These are phyloP conservation scores for Pseudoatta argentina DNA, from an alignment of 1,140 invertebrate genomes.

Conservation along the genomic window DNA sequence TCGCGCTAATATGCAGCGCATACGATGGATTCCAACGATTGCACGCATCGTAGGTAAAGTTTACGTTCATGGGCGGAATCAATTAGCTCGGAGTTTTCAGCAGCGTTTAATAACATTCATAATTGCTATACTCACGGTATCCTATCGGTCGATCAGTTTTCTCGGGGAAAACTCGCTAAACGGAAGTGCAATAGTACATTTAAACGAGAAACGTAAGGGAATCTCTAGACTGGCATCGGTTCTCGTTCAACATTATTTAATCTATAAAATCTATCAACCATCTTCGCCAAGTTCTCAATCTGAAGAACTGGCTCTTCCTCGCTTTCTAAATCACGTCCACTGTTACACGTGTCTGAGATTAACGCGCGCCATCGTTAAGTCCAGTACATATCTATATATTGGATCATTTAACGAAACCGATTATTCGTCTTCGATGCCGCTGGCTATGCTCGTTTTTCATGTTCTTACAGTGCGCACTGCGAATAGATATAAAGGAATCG, in stretches of 20 bases:
- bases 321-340: constrained; percentile 63
- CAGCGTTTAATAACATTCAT: constrained; percentile 49
- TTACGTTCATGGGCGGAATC: constrained; percentile 55
- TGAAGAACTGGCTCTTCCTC: constrained; percentile 39
- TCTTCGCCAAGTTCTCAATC: not conserved
- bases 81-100: constrained; percentile 50
- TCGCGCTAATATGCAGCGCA: constrained; percentile 27
- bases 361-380: constrained; percentile 23
- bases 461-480: constrained; percentile 13
- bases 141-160: constrained; percentile 55
- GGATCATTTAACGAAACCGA: constrained; percentile 36
- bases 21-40: constrained; percentile 47
- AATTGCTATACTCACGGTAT: constrained; percentile 45
- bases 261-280: constrained; percentile 42
- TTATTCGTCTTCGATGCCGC: constrained; percentile 38
- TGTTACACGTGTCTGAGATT: constrained; percentile 35
- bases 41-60: constrained; percentile 35
- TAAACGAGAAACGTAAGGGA: constrained; percentile 61
- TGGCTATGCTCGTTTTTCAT: constrained; percentile 47
- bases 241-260: constrained; percentile 47
- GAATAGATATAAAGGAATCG: constrained; percentile 40
- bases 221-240: constrained; percentile 31
- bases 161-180: constrained; percentile 40
- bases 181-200: constrained; percentile 53
- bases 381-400: constrained; percentile 17